These are phyloP conservation scores for Scartelaos histophorus DNA, from an alignment of 2,113 vertebrate genomes.

Conservation along the genomic window DNA sequence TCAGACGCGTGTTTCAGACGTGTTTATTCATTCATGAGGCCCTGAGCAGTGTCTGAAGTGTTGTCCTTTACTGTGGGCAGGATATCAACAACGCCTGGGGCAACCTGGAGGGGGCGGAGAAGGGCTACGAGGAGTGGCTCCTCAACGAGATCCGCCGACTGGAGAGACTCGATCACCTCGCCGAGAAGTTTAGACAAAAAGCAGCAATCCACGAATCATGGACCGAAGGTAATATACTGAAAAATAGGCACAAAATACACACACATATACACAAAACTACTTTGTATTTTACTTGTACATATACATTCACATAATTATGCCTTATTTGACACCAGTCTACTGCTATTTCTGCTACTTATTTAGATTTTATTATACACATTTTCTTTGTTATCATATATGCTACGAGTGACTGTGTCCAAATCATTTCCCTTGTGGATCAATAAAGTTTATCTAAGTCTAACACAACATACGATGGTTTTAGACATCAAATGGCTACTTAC, in stretches of 20 bases:
- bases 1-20: not conserved
- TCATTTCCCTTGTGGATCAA: no score
- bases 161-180: conserved; percentile 95
- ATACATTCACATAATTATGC: no score
- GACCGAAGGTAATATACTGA: conserved; percentile 85
- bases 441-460: no score
- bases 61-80: conserved; percentile 60
- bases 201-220: conserved; percentile 96
- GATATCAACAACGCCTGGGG: conserved; percentile 97
- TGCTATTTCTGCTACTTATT: no score
- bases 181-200: conserved; percentile 98
- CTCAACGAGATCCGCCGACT: conserved; percentile 96
- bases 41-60: not conserved
- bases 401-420: no score
- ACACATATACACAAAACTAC: no score
- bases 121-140: conserved; percentile 98
- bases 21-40: not conserved
- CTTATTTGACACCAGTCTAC: no score
- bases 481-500: no score
- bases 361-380: no score
- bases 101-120: conserved; percentile 93
- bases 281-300: no score
- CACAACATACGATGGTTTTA: no score
- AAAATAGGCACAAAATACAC: not conserved
- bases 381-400: no score